Base-by-base conservation (phyloP, 37 sponge, comb jelly and placozoan species). In the Dysidea cf. avara region DNA sequence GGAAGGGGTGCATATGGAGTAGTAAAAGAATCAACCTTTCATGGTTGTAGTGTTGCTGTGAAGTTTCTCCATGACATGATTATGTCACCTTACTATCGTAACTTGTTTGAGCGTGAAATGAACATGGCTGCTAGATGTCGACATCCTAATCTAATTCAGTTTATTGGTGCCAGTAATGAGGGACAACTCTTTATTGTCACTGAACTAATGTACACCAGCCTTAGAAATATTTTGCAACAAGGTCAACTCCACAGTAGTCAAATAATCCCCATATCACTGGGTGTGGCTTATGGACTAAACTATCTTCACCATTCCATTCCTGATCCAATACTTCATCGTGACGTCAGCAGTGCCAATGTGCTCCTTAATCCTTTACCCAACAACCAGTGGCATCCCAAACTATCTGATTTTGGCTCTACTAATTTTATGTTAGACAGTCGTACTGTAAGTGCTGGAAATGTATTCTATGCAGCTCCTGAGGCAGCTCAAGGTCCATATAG, bases 321-420 rank as follows among this genome's bases (percentile, higher is more conserved):
- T 22, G 63, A 78, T 1, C 92, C 92, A 16, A 78, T 91, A 17
- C 39, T 86, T 7, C 92, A 91, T 38, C 79, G 92, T 9, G 92
- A 91, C 40, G 68, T 91, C 61, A 91, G 83, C 60, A 83, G 80
- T 53, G 78, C 80, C 47, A 79, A 88, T 69, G 83, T 91, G 1
- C 70, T 86, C 7, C 64, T 91, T 16, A 61, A 82, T 51, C 43
- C 80, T 12, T 36, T 18, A 6, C 25, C 37, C 6, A 24, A 20
- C 31, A 76, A 76, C 5, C 33, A 43, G 3, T 79, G 83, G 87
- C 68, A 51, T 43, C 87, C 92, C 34, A 91, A 91, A 53, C 71
- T 91, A n/a, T 76, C 63, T 9, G 86, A 86, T 59, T 91, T 74
- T 58, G 83, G 86, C 56, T 81, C 92, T 18, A 80, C 87, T 38